Conservation (phyloP, 2,888 invertebrate genomes). For the Drosophila kuntzei region DNA sequence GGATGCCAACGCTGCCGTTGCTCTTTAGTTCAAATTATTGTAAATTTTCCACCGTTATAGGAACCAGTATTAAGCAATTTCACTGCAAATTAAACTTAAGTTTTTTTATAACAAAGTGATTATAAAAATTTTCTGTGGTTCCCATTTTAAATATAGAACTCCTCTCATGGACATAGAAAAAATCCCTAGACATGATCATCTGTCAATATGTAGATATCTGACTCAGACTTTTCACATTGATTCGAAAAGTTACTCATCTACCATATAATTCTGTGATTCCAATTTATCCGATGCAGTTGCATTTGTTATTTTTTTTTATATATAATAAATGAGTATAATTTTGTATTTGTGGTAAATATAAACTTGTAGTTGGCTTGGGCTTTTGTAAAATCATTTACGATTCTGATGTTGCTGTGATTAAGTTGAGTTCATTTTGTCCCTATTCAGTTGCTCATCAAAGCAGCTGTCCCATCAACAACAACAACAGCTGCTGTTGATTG, state of each 20-base stretch:
- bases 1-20: too few relatives aligned
- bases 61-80: not conserved
- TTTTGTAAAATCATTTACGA: slow-evolving; percentile 20
- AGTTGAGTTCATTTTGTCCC: slow-evolving; percentile 7
- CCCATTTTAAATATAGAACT: slow-evolving; percentile 8
- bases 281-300: not conserved
- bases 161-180: slow-evolving; percentile 3
- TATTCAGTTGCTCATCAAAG: slow-evolving; percentile 32
- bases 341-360: not conserved
- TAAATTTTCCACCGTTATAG: not conserved
- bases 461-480: slow-evolving; percentile 22
- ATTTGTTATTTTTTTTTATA: not conserved
- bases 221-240: slow-evolving; percentile 7
- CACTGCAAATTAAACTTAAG: not conserved
- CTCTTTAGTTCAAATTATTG: not conserved
- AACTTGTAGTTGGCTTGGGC: slow-evolving; percentile 2
- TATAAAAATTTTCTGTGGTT: slow-evolving; percentile 1
- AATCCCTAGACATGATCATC: slow-evolving; percentile 29
- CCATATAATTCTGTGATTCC: not conserved
- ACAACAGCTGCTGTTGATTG: slow-evolving; percentile 40
- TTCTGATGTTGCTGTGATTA: slow-evolving; percentile 2
- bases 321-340: slow-evolving; percentile 7
- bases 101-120: slow-evolving; percentile 4
- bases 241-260: slow-evolving; percentile 9
- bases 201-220: slow-evolving; percentile 1